Conservation (phyloP, 2,113 vertebrate species). For the Meriones unguiculatus region DNA sequence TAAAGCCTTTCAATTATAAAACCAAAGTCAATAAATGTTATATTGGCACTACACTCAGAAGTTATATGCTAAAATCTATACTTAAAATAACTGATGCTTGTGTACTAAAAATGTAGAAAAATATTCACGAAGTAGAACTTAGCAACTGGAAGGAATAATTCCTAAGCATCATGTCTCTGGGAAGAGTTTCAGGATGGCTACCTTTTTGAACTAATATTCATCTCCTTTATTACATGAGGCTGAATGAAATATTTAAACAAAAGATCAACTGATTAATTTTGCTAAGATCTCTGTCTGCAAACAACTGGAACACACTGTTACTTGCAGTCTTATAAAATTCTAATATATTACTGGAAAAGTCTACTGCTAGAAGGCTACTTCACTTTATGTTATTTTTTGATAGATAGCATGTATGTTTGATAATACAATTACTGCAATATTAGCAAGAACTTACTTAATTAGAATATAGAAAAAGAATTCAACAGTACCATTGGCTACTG, state of each 20-base stretch:
- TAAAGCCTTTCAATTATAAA: not conserved
- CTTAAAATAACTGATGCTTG: not conserved
- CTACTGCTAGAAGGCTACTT: not conserved
- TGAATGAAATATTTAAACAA: not conserved
- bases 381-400: too few relatives aligned
- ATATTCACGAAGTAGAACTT: not conserved
- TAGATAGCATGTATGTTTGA: too few relatives aligned
- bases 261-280: not conserved
- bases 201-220: not conserved
- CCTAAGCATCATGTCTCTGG: not conserved
- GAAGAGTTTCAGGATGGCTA: accelerated
- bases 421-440: too few relatives aligned
- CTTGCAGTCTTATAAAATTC: not conserved
- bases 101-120: not conserved
- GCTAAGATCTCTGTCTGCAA: not conserved
- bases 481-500: too few relatives aligned
- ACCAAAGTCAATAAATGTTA: not conserved
- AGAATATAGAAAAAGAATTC: too few relatives aligned
- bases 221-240: not conserved
- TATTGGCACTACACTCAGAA: not conserved
- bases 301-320: not conserved
- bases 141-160: not conserved
- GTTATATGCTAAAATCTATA: not conserved
- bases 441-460: too few relatives aligned
- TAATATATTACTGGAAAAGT: not conserved